Evolutionary conservation across 2,113 vertebrate genomes (phyloP).

Genomic region (Leucopsar rothschildi): DNA sequence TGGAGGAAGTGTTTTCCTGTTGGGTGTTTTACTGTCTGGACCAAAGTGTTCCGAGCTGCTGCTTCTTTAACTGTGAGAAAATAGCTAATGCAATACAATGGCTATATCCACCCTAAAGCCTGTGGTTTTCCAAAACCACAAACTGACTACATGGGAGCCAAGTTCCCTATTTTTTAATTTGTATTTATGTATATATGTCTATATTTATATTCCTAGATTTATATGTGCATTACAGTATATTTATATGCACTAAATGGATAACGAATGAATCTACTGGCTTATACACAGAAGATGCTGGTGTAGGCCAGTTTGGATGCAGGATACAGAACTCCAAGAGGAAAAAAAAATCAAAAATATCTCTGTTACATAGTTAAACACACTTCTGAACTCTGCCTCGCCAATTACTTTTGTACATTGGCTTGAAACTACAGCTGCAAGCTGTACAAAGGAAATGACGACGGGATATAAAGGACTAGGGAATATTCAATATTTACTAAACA

Average conservation of each 20-base stretch:
- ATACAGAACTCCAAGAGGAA: not conserved
- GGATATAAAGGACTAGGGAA: slow-evolving; percentile 58
- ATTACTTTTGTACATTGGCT: not conserved
- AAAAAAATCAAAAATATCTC: not conserved
- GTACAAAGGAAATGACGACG: slow-evolving; percentile 57
- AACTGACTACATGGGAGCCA: not conserved
- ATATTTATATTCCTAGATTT: not conserved
- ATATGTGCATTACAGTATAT: not conserved
- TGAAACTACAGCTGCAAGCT: slow-evolving; percentile 50
- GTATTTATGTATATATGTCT: not conserved
- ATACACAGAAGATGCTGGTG: not conserved
- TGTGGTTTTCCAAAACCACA: slow-evolving; percentile 27
- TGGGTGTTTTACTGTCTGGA: not conserved
- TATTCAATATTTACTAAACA: slow-evolving; percentile 66
- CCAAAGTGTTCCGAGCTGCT: not conserved
- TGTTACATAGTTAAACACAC: not conserved
- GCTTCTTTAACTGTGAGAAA: not conserved
- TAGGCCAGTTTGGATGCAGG: not conserved
- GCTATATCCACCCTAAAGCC: not conserved
- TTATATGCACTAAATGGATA: not conserved
- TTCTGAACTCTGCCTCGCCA: not conserved
- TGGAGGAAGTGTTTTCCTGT: not conserved
- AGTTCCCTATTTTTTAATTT: not conserved
- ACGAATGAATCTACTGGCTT: not conserved
- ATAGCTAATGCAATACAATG: not conserved